Percentiles rank a stretch among this genome's conserved stretches.
These are phyloP conservation scores for Rhagoletis zephyria DNA, from an alignment of 1,140 invertebrate species.

Conservation along the genomic window DNA sequence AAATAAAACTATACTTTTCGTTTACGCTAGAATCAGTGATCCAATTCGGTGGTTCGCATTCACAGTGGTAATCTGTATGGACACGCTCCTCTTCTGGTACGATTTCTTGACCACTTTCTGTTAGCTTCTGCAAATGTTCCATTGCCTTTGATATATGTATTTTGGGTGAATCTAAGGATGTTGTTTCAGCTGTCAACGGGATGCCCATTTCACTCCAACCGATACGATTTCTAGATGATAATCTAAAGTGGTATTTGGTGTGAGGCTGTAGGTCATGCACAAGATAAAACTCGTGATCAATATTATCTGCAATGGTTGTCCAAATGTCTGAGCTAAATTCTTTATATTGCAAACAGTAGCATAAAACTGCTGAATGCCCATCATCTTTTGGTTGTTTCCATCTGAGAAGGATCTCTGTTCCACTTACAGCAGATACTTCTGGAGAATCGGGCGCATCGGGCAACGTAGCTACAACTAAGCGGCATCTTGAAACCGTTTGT, in stretches of 20 bases:
- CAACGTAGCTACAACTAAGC: conserved; percentile 81
- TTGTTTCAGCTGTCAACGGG: conserved; percentile 81
- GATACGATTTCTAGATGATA: conserved; percentile 91
- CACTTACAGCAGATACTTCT: conserved; percentile 85
- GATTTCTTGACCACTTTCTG: conserved; percentile 84
- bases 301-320: conserved; percentile 88
- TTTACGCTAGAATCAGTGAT: conserved; percentile 78
- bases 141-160: conserved; percentile 85
- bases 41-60: conserved; percentile 84
- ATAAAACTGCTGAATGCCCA: conserved; percentile 87
- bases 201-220: conserved; percentile 92
- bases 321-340: conserved; percentile 85
- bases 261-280: conserved; percentile 84
- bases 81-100: conserved; percentile 78
- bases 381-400: conserved; percentile 91
- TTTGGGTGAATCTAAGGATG: conserved; percentile 79
- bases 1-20: conserved; percentile 86
- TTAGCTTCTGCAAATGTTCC: conserved; percentile 87
- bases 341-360: conserved; percentile 89
- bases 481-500: conserved; percentile 82
- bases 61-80: conserved; percentile 82
- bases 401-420: conserved; percentile 87
- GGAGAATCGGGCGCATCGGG: conserved; percentile 91
- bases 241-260: conserved; percentile 89
- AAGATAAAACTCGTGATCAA: conserved; percentile 94